Base-by-base conservation (phyloP, 2,888 invertebrate genomes). In the Callosobruchus maculatus region DNA sequence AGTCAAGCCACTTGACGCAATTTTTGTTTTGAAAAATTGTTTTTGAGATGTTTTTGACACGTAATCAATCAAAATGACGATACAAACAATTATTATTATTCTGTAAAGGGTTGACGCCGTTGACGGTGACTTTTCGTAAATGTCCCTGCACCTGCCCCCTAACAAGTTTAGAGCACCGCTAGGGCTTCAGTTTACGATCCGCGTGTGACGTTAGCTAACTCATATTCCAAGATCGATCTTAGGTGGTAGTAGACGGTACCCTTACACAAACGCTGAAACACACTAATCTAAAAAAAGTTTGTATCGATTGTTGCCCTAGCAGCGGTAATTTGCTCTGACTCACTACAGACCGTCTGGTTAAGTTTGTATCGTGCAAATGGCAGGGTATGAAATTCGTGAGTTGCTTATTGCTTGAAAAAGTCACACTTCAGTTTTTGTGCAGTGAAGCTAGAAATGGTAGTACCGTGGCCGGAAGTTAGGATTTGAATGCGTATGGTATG, bases 281-380 rank as follows among this genome's bases (percentile, higher is more conserved):
- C 26, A 49, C 49, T 49, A 7, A 18, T 31, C 71, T 72, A 72
- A 70, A 74, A 76, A 79, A 78, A 81, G 82, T 84, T 83, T 84
- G 83, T 83, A 83, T 84, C 77, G 84, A 82, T 83, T 82, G 84
- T 83, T 82, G 78, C 84, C 81, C 70, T 70, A 18, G 49, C 49
- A 49, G 49, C 49, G 49, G 49, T 18, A 49, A 49, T 13, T 49
- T 49, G 18, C 18, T 49, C 49, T 49, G 49, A 49, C 49, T 81
- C 80, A 83, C 82, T 81, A 83, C 81, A 71, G 30, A 71, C 71
- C 26, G 30, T 20, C 22, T 21, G 30, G 26, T 30, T 70, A n/a
- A 26, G 70, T 22, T 70, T 70, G 70, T 70, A 22, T 26, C 70
- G 70, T 70, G 20, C 68, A 68, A 68, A 68, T 68, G 68, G 68